Evolutionary conservation across 1,140 invertebrate genomes (phyloP), one percentile per base, ranked within the genome.

Genomic region (Forficula auricularia): DNA sequence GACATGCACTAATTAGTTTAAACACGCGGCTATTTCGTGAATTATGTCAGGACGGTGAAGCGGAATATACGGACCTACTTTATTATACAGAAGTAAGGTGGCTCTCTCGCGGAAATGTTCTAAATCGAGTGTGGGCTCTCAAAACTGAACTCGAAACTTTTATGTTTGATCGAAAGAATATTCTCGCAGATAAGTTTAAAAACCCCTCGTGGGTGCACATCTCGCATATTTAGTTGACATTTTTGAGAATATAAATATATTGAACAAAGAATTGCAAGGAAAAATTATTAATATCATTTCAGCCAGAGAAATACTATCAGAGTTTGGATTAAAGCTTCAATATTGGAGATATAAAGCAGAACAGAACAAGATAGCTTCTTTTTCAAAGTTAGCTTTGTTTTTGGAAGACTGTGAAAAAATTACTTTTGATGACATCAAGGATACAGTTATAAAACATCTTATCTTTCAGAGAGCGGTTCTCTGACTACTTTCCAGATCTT

Each of bases 41-140:
- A 43, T 48, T 50, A 43, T 48, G 47, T 48, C 20, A 46, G 40
- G 43, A 45, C 46, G 46, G 46, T 44, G 49, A 52, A 45, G 47
- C 44, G 48, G 47, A 52, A 50, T 51, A 52, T 46, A 52, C 49
- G 39, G 40, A 52, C 48, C 48, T 52, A 50, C 46, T 50, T 48
- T 50, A 52, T 50, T 43, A 50, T 52, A 52, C 50, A 46, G 44
- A 52, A 51, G 48, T 51, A 41, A 52, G 46, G 43, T 52, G 45
- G 49, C 50, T 51, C 36, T 49, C 44, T 27, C 47, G 40, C 40
- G 42, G 50, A 51, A 52, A 52, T 49, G 47, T 51, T 47, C 45
- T 51, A 40, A 47, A 49, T 42, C 40, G 50, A 48, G 43, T 44
- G 40, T 44, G 46, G 40, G 35, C 38, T 41, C 38, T 42, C 43